Conservation (phyloP, 2,113 vertebrate genomes). For the Natator depressus region DNA sequence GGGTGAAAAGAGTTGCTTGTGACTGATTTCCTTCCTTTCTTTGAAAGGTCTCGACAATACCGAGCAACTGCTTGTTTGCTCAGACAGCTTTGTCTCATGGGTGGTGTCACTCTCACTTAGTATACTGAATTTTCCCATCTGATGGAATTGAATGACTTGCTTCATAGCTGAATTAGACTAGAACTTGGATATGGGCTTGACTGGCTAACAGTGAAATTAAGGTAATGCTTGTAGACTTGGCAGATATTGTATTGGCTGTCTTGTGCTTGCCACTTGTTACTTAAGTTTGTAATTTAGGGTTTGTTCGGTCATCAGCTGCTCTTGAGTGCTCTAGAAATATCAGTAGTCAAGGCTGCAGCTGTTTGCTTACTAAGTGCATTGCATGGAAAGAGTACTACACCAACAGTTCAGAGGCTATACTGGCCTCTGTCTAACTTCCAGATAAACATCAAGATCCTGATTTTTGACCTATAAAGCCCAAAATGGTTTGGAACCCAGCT, state of each 20-base stretch:
- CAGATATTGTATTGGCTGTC: not conserved
- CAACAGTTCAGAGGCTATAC: not conserved
- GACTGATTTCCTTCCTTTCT: not conserved
- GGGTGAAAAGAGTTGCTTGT: not conserved
- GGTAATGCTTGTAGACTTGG: slow-evolving; percentile 28
- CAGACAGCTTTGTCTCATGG: not conserved
- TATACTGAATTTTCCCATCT: slow-evolving; percentile 13
- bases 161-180: too few species aligned
- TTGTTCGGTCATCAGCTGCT: not conserved
- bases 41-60: not conserved
- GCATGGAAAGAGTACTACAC: not conserved
- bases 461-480: not conserved
- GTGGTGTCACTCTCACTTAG: not conserved
- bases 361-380: not conserved
- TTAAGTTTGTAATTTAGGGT: rapidly evolving
- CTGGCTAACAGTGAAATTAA: too few species aligned
- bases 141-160: too few species aligned
- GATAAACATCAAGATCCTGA: not conserved
- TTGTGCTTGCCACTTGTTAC: not conserved
- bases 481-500: not conserved
- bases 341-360: too few species aligned
- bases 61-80: not conserved
- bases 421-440: not conserved
- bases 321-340: rapidly evolving
- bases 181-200: too few species aligned